phyloP scores from a whole-genome alignment of 2,888 invertebrate species.

The Cataglyphis cursor region DNA sequence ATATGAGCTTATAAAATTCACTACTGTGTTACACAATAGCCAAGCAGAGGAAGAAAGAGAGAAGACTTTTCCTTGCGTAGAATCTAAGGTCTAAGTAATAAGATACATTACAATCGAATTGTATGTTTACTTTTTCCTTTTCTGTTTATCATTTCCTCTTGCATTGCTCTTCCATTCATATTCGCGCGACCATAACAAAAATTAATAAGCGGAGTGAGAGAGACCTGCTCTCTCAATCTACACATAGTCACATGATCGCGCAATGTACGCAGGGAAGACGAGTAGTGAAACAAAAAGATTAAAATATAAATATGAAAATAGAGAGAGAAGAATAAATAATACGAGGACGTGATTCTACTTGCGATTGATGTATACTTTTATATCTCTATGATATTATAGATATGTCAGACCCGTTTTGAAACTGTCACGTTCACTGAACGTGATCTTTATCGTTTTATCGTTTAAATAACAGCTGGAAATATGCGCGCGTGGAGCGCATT shows the following conservation, averaged over 20 bases:
- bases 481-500: background rate
- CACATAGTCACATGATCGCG: no score
- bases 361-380: background rate
- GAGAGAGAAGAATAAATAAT: background rate
- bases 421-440: background rate
- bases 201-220: background rate
- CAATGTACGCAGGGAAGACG: no score
- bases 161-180: background rate
- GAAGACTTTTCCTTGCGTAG: no score
- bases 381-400: background rate
- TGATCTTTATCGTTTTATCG: background rate
- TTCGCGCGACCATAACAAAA: background rate
- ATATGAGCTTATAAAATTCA: background rate
- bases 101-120: no score
- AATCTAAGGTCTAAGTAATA: no score
- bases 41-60: no score
- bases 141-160: background rate
- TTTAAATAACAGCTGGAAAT: background rate
- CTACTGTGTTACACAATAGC: no score
- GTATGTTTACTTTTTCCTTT: background rate
- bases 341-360: background rate
- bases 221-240: background rate
- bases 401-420: background rate
- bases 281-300: no score
- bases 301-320: no score